These are phyloP conservation scores for Elaphurus davidianus DNA, from an alignment of 2,113 vertebrate species.

Conservation along the genomic window DNA sequence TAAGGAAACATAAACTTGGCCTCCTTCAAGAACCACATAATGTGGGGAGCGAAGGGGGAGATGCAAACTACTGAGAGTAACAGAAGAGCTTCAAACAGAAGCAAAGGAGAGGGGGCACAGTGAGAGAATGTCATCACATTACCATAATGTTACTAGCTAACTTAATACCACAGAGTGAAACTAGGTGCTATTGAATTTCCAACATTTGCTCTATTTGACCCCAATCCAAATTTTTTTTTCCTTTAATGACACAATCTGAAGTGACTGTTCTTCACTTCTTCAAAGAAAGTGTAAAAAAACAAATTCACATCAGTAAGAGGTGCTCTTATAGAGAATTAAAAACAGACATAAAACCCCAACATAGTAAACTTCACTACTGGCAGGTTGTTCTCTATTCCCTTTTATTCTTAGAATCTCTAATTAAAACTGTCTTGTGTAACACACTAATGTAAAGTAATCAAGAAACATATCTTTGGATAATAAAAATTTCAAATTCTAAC, in stretches of 20 bases:
- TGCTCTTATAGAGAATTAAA: neutral
- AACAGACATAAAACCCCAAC: neutral
- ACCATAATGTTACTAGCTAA: neutral
- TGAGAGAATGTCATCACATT: neutral
- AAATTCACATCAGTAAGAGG: constrained; percentile 26
- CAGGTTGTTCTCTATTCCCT: neutral
- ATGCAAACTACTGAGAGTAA: neutral
- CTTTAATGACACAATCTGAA: neutral
- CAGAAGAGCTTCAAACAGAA: neutral
- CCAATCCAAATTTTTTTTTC: neutral
- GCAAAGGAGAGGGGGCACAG: neutral
- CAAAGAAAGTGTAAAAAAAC: constrained; percentile 21
- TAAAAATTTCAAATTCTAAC: constrained; percentile 21
- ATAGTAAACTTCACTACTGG: neutral
- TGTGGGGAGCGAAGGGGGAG: neutral
- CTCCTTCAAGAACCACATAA: neutral
- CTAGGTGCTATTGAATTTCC: neutral
- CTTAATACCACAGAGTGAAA: neutral
- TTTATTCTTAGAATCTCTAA: constrained; percentile 11
- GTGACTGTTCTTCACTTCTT: neutral
- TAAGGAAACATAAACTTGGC: neutral
- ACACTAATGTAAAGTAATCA: neutral
- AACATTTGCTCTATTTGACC: neutral
- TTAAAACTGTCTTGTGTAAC: neutral
- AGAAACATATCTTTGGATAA: neutral